A percentile compares a stretch with the other conserved stretches of the same genome.
phyloP scores from a whole-genome alignment of 30 jellyfish, hydroid and myxozoan species.

The Pelagia noctiluca region DNA sequence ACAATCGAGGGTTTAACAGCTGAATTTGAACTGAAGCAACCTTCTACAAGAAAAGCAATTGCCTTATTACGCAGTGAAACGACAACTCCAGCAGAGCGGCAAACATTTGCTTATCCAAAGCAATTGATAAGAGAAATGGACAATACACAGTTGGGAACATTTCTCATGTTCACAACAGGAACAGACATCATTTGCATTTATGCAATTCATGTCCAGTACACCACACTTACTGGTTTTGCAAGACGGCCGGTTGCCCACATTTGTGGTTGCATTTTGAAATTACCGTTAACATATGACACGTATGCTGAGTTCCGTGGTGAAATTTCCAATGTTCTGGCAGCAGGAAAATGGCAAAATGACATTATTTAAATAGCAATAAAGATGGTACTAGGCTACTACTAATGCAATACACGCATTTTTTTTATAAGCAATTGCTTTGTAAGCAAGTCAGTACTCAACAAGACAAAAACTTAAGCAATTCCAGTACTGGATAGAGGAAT shows the following conservation, averaged over 20 bases:
- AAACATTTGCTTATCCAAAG: neutral
- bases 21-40: neutral
- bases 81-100: neutral
- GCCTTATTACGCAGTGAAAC: neutral
- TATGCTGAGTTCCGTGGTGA: neutral
- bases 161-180: neutral
- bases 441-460: too few species aligned
- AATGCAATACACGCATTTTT: too few species aligned
- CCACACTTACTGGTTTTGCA: neutral
- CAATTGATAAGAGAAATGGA: neutral
- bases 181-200: neutral
- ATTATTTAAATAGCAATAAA: too few species aligned
- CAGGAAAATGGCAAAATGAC: neutral
- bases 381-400: too few species aligned
- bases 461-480: too few species aligned
- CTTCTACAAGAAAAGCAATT: neutral
- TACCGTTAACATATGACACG: neutral
- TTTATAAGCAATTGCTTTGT: too few species aligned
- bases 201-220: neutral
- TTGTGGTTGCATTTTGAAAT: neutral
- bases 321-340: neutral
- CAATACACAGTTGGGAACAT: neutral
- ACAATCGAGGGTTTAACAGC: neutral
- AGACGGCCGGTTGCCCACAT: neutral
- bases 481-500: too few species aligned